phyloP scores from a whole-genome alignment of 2,113 vertebrate species.

The Taurulus bubalis region DNA sequence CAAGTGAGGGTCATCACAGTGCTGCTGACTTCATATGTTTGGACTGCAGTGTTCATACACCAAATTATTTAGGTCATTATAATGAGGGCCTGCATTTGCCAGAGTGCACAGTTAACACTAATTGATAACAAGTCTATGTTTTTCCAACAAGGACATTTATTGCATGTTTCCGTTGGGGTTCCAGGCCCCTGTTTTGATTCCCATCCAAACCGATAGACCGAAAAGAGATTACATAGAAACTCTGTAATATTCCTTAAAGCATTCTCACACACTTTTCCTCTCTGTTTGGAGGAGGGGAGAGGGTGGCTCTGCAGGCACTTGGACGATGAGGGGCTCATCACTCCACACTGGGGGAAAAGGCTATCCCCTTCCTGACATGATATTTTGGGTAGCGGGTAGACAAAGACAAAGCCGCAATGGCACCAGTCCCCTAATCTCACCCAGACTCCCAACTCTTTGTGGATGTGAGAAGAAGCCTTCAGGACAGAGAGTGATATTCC shows the following conservation, averaged over 20 bases:
- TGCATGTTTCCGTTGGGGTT: slow-evolving; percentile 43
- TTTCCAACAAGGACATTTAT: slow-evolving; percentile 65
- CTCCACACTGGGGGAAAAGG: slow-evolving; percentile 40
- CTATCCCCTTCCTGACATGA: slow-evolving; percentile 59
- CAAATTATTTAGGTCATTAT: slow-evolving; percentile 69
- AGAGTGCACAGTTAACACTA: slow-evolving; percentile 70
- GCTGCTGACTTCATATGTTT: slow-evolving; percentile 61
- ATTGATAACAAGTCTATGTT: slow-evolving; percentile 75
- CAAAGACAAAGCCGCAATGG: slow-evolving; percentile 61
- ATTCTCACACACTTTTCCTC: neutral
- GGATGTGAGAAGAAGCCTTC: slow-evolving; percentile 58
- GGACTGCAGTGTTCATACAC: slow-evolving; percentile 56
- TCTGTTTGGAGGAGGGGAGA: neutral
- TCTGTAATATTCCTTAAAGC: slow-evolving; percentile 3
- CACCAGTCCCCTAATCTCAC: slow-evolving; percentile 71
- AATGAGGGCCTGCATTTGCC: slow-evolving; percentile 65
- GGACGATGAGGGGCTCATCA: slow-evolving; percentile 51
- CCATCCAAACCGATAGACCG: slow-evolving; percentile 37
- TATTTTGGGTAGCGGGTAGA: slow-evolving; percentile 48
- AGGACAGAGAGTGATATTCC: slow-evolving; percentile 55
- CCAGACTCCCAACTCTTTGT: slow-evolving; percentile 62
- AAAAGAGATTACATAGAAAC: slow-evolving; percentile 7
- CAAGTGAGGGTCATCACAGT: slow-evolving; percentile 50
- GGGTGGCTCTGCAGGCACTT: slow-evolving; percentile 24
- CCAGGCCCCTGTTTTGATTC: slow-evolving; percentile 37